A percentile compares a stretch with the other conserved stretches of the same genome.
phyloP scores from a whole-genome alignment of 2,113 vertebrate species.

The Carassius gibelio region DNA sequence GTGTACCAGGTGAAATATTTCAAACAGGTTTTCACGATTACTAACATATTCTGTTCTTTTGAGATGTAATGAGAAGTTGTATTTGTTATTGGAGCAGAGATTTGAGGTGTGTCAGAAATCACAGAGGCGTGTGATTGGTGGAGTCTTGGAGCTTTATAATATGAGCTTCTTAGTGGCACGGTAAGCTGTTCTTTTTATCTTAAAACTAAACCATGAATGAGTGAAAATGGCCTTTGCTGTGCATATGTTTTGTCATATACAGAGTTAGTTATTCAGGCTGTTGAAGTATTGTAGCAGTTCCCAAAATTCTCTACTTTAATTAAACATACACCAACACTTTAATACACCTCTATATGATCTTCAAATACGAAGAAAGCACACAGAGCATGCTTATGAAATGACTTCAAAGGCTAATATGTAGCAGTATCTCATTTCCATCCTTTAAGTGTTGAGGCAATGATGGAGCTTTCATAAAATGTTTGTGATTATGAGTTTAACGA shows the following conservation, averaged over 20 bases:
- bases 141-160: constrained; percentile 92
- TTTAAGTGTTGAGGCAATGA: too few species aligned
- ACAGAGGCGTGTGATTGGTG: constrained; percentile 96
- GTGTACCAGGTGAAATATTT: constrained; percentile 86
- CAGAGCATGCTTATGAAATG: too few species aligned
- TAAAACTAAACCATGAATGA: not conserved
- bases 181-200: constrained; percentile 71
- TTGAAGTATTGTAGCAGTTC: not conserved
- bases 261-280: not conserved
- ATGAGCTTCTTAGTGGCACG: constrained; percentile 90
- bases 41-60: not conserved
- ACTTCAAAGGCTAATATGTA: too few species aligned
- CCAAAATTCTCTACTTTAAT: not conserved
- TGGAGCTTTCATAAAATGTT: too few species aligned
- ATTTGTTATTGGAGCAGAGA: constrained; percentile 76
- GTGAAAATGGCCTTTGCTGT: not conserved
- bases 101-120: constrained; percentile 84
- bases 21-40: not conserved
- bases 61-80: not conserved
- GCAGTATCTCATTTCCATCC: too few species aligned
- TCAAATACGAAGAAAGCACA: too few species aligned
- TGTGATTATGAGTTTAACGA: too few species aligned
- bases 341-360: too few species aligned
- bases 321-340: not conserved
- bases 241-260: not conserved